A percentile compares a stretch with the other conserved stretches of the same genome.
Conservation (phyloP, 2,113 vertebrate species). For the Upupa epops region DNA sequence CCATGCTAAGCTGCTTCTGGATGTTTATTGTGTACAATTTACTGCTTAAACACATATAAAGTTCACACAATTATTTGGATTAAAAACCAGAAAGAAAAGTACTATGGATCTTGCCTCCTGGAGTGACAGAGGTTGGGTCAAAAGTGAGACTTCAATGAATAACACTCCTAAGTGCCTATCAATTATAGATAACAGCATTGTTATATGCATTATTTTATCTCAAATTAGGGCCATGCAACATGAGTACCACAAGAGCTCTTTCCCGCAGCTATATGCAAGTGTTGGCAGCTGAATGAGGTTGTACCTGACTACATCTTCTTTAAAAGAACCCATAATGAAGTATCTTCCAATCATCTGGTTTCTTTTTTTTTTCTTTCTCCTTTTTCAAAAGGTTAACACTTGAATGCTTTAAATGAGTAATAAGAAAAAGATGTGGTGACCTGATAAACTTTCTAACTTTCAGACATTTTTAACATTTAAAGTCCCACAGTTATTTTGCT, state of each 20-base stretch:
- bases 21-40: slow-evolving; percentile 61
- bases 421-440: slow-evolving; percentile 62
- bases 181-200: slow-evolving; percentile 89
- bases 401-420: slow-evolving; percentile 76
- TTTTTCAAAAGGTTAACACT: slow-evolving; percentile 87
- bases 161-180: slow-evolving; percentile 81
- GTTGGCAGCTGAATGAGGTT: slow-evolving; percentile 66
- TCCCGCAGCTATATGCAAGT: slow-evolving; percentile 66
- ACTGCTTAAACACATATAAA: slow-evolving; percentile 26
- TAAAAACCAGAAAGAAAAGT: slow-evolving; percentile 61
- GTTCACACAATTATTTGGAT: slow-evolving; percentile 61
- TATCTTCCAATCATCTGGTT: slow-evolving; percentile 77
- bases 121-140: slow-evolving; percentile 77
- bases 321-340: slow-evolving; percentile 88
- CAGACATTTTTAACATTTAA: slow-evolving; percentile 54
- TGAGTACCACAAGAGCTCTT: slow-evolving; percentile 68
- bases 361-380: slow-evolving; percentile 53
- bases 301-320: slow-evolving; percentile 68
- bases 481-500: background rate
- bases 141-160: slow-evolving; percentile 90
- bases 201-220: slow-evolving; percentile 86
- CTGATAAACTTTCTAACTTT: slow-evolving; percentile 67
- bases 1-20: slow-evolving; percentile 34
- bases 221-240: slow-evolving; percentile 82
- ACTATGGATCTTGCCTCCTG: slow-evolving; percentile 63